Conservation (phyloP, 2,888 invertebrate genomes). For the Oxystoma pomonae region DNA sequence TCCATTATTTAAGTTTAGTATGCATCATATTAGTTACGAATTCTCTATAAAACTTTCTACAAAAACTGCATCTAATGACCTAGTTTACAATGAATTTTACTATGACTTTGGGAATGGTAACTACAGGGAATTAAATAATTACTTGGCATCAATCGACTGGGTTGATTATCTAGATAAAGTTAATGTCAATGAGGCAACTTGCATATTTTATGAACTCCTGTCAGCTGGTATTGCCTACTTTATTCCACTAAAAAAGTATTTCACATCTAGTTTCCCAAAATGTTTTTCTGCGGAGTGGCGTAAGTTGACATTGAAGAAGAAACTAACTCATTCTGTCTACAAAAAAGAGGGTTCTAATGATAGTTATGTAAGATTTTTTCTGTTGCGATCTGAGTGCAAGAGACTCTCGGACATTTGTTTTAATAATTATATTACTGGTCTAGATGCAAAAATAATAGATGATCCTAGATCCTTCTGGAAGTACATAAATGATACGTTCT, state of each 20-base stretch:
- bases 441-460: no score
- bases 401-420: no score
- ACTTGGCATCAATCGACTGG: conserved; percentile 7
- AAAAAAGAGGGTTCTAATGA: conserved; percentile 1
- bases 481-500: no score
- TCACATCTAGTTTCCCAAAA: conserved; percentile 1
- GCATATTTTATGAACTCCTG: background rate
- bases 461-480: no score
- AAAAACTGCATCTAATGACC: background rate
- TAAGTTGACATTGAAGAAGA: background rate
- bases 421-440: no score
- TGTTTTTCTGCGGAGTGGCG: background rate
- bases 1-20: conserved; percentile 1
- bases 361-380: background rate
- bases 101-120: conserved; percentile 9
- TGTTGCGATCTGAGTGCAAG: background rate
- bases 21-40: background rate
- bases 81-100: conserved; percentile 4
- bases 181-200: no score
- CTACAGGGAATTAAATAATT: conserved; percentile 8
- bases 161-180: background rate
- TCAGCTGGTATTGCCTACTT: conserved; percentile 14
- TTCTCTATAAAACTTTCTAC: conserved; percentile 3
- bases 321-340: background rate
- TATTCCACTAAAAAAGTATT: conserved; percentile 6